Evolutionary conservation across 2,113 vertebrate species (phyloP).

Genomic region (Felis catus): F.catus_Fca126_mat1.0 CM031423.1:40177001-40177500

Average conservation of each 20-base stretch:
- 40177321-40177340: background rate
- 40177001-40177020: background rate
- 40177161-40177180: background rate
- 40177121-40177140: background rate
- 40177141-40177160: background rate
- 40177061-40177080: background rate
- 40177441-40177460: background rate
- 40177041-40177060: background rate
- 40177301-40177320: background rate
- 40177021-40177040: background rate
- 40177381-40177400: background rate
- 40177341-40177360: background rate
- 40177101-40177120: background rate
- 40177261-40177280: background rate
- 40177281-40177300: background rate
- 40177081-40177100: background rate
- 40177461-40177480: background rate
- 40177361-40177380: background rate
- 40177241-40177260: background rate
- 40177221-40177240: background rate
- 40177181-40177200: background rate
- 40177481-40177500: background rate
- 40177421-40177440: background rate
- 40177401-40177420: background rate
- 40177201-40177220: background rate